Evolutionary conservation across 2,113 vertebrate species (phyloP), one percentile per base, ranked within the genome.

Genomic region (Hippolais icterina): DNA sequence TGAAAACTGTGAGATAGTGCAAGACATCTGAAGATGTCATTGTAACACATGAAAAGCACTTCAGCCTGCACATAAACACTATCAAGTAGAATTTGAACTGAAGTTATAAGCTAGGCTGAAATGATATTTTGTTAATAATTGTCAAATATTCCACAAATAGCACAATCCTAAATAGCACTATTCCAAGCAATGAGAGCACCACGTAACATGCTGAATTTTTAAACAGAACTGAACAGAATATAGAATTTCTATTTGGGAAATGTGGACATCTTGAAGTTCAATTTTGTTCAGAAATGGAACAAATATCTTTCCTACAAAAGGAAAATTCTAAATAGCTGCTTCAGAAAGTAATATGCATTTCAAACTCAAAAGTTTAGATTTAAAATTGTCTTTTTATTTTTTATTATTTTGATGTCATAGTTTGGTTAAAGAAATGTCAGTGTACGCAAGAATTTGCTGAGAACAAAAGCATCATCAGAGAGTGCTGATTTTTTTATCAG

Each of bases 61-160:
- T 91, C 95, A 95, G 79, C 83, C 92, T 60, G 89, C 92, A 96
- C 83, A 93, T 96, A 96, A 97, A 95, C 94, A 92, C 79, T 88
- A 91, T 95, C 90, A 97, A 93, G 83, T 42, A 69, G 90, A 87
- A 90, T 94, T 80, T 83, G 46, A 95, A 84, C 89, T 90, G 95
- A 96, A 94, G 93, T 93, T 96, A 96, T 94, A 95, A 95, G 92
- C 83, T 74, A 71, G 68, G 74, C 69, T 96, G 96, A 97, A 96
- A 95, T 88, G 86, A 97, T 96, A 94, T 91, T 96, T 96, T 95
- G 91, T 90, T 97, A 95, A 96, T 96, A 94, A 95, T 96, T 97
- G 92, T 95, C 96, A 95, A 90, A 96, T 94, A 93, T 65, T 97
- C 85, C 83, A 82, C 90, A 94, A 96, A 96, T 96, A 93, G 91